Conservation (phyloP, 2,888 invertebrate genomes). For the Gerris lacustris region DNA sequence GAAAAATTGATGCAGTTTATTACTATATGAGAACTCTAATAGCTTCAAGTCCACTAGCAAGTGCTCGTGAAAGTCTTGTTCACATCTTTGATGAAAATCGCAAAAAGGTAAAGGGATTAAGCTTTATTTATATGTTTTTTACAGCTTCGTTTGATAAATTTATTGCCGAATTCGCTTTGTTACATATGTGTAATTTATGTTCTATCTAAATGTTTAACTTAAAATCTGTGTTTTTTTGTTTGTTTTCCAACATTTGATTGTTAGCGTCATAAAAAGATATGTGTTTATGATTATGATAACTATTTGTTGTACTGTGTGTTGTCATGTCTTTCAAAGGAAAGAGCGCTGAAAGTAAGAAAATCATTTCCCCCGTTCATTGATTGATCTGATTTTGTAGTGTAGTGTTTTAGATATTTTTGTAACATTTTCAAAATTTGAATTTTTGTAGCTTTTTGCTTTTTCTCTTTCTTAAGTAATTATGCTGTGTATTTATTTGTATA, state of each 20-base stretch:
- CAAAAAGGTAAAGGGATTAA: constrained; percentile 55
- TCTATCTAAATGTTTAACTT: too few species aligned
- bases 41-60: constrained; percentile 83
- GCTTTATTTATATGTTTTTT: constrained; percentile 11
- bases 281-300: background rate
- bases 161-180: background rate
- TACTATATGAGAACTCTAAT: constrained; percentile 91
- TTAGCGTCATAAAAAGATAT: too few species aligned
- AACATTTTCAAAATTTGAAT: too few species aligned
- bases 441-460: too few species aligned
- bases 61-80: constrained; percentile 79
- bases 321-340: constrained; percentile 2
- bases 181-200: too few species aligned
- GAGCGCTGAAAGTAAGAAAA: background rate
- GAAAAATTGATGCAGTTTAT: constrained; percentile 91
- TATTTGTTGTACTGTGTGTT: background rate
- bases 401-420: constrained; percentile 4
- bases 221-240: too few species aligned
- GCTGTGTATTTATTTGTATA: too few species aligned
- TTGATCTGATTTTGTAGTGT: too few species aligned
- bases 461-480: too few species aligned
- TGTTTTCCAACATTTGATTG: too few species aligned
- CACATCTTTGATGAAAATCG: constrained; percentile 84
- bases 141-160: background rate
- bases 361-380: background rate